These are phyloP conservation scores for Allygus modestus DNA, from an alignment of 2,888 invertebrate species.

Conservation along the genomic window DNA sequence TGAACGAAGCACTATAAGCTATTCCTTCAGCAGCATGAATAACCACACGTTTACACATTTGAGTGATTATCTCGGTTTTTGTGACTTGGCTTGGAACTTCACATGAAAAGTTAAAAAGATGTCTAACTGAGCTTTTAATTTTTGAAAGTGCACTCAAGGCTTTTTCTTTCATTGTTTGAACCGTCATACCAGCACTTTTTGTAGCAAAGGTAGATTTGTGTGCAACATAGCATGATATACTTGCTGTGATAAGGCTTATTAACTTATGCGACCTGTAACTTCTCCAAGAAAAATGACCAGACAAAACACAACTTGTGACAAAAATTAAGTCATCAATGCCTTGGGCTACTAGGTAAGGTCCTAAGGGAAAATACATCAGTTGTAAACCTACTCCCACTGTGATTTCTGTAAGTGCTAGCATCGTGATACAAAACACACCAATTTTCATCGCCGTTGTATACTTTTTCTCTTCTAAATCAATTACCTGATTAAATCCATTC, in stretches of 20 bases:
- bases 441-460: constrained; percentile 67
- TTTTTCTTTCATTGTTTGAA: neutral
- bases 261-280: constrained; percentile 67
- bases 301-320: constrained; percentile 64
- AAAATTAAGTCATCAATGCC: constrained; percentile 70
- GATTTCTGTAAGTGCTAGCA: neutral
- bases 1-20: neutral
- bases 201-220: neutral
- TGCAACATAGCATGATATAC: neutral
- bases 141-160: neutral
- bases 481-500: constrained; percentile 68
- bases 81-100: neutral
- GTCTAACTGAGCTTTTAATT: neutral
- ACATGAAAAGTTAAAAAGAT: neutral
- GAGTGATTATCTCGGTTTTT: neutral
- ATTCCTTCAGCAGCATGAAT: neutral
- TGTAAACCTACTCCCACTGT: neutral
- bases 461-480: constrained; percentile 68
- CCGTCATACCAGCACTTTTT: neutral
- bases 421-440: constrained; percentile 64
- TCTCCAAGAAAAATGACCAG: constrained; percentile 68
- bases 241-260: constrained; percentile 60
- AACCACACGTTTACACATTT: neutral
- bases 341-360: constrained; percentile 68
- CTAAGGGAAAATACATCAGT: constrained; percentile 63